Percentiles rank a stretch among this genome's conserved stretches.
Evolutionary conservation across 2,888 invertebrate species (phyloP).

Genomic region (Xestia sexstrigata): DNA sequence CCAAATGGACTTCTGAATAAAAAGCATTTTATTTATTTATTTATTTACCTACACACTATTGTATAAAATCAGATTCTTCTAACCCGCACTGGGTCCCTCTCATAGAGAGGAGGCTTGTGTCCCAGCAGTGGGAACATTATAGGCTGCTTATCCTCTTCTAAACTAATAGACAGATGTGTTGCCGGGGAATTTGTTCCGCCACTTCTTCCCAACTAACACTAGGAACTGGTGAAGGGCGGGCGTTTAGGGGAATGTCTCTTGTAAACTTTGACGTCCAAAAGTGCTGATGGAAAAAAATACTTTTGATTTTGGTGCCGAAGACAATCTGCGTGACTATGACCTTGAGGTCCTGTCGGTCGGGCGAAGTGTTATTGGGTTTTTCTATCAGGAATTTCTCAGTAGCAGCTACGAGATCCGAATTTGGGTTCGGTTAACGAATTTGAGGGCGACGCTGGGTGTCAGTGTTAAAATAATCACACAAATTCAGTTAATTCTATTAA

Average conservation of each 20-base stretch:
- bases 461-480: neutral
- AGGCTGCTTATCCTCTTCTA: neutral
- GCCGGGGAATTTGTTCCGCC: neutral
- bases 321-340: neutral
- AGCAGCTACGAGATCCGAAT: neutral
- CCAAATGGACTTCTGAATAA: too few relatives aligned
- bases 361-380: neutral
- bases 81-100: too few relatives aligned
- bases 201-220: neutral
- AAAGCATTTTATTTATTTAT: too few relatives aligned
- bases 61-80: too few relatives aligned
- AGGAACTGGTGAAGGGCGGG: neutral
- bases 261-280: neutral
- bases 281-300: too few relatives aligned
- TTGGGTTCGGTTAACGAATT: too few relatives aligned
- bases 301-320: neutral
- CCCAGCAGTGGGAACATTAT: too few relatives aligned
- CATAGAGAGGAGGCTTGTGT: too few relatives aligned
- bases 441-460: too few relatives aligned
- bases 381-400: neutral
- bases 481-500: too few relatives aligned
- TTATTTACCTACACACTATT: too few relatives aligned
- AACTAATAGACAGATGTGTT: neutral
- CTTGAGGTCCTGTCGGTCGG: neutral
- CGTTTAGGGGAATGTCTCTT: neutral